These are phyloP conservation scores for Gnatocerus cornutus DNA, from an alignment of 2,888 invertebrate species.

Conservation along the genomic window DNA sequence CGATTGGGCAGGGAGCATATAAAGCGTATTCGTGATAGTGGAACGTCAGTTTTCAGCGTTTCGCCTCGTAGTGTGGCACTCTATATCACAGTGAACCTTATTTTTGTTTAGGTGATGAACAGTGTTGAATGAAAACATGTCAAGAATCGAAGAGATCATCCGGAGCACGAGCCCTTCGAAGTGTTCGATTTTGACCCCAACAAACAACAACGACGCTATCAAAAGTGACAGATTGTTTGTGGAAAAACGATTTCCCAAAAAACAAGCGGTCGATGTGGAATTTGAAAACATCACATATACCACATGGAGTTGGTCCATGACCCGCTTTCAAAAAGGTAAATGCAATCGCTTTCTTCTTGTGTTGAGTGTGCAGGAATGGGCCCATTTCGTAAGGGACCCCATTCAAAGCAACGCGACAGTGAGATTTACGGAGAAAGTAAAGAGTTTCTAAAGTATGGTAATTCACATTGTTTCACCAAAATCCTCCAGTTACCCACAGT, in stretches of 20 bases:
- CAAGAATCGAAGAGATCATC: conserved; percentile 47
- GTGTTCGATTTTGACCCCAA: conserved; percentile 64
- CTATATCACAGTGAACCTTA: conserved; percentile 1
- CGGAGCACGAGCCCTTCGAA: conserved; percentile 59
- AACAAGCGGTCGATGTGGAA: conserved; percentile 79
- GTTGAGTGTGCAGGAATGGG: conserved; percentile 13
- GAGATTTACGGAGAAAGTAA: conserved; percentile 7
- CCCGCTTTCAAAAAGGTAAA: conserved; percentile 64
- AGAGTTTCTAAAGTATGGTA: background rate
- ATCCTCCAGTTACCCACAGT: background rate
- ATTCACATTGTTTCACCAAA: background rate
- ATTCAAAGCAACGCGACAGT: background rate
- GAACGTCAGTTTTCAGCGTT: conserved; percentile 19
- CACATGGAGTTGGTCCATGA: conserved; percentile 71
- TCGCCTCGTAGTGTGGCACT: conserved; percentile 4
- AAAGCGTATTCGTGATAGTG: conserved; percentile 31
- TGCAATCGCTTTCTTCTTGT: conserved; percentile 44
- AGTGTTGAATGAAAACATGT: conserved; percentile 37
- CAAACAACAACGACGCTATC: conserved; percentile 57
- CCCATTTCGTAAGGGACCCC: conserved; percentile 3
- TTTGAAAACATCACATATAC: conserved; percentile 81
- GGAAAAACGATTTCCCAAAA: conserved; percentile 72
- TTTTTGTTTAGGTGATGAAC: conserved; percentile 33
- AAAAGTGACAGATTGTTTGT: conserved; percentile 42
- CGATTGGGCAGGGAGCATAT: conserved; percentile 27